Conservation (phyloP, 2,113 vertebrate species). For the Callionymus lyra region DNA sequence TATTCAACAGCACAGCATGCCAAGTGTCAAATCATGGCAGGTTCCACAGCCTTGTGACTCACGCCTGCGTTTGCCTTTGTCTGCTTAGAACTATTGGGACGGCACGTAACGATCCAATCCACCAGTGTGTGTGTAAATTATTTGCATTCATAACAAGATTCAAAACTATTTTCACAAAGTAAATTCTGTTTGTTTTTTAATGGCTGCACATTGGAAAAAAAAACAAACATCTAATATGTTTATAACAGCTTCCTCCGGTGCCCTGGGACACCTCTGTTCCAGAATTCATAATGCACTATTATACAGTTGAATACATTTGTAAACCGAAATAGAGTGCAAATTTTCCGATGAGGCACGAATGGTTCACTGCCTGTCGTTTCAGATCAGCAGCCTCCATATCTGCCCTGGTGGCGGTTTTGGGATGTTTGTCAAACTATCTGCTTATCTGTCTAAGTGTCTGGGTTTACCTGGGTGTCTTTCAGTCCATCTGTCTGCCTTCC, state of each 20-base stretch:
- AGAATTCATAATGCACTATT: conserved; percentile 23
- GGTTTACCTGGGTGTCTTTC: conserved; percentile 27
- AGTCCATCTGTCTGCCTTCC: conserved; percentile 33
- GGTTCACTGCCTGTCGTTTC: conserved; percentile 53
- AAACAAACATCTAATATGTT: conserved; percentile 9
- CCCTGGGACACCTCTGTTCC: conserved; percentile 17
- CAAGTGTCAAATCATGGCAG: conserved; percentile 37
- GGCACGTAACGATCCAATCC: conserved; percentile 32
- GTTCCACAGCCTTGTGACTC: conserved; percentile 30
- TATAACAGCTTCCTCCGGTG: conserved; percentile 8
- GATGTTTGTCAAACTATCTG: conserved; percentile 49
- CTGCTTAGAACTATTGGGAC: conserved; percentile 22
- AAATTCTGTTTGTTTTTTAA: conserved; percentile 16
- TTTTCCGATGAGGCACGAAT: conserved; percentile 41
- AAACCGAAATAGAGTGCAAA: conserved; percentile 46
- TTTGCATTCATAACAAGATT: conserved; percentile 24
- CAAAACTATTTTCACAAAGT: conserved; percentile 12
- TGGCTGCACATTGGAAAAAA: conserved; percentile 5
- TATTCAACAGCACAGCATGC: conserved; percentile 41
- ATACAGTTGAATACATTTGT: conserved; percentile 38
- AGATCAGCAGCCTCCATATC: conserved; percentile 47
- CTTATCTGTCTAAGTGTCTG: conserved; percentile 51
- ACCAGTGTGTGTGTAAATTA: conserved; percentile 24
- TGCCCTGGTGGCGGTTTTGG: conserved; percentile 40
- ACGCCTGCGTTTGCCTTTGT: conserved; percentile 28